Evolutionary conservation across 2,113 vertebrate genomes (phyloP), one percentile per base, ranked within the genome.

Genomic region (Phycodurus eques): DNA sequence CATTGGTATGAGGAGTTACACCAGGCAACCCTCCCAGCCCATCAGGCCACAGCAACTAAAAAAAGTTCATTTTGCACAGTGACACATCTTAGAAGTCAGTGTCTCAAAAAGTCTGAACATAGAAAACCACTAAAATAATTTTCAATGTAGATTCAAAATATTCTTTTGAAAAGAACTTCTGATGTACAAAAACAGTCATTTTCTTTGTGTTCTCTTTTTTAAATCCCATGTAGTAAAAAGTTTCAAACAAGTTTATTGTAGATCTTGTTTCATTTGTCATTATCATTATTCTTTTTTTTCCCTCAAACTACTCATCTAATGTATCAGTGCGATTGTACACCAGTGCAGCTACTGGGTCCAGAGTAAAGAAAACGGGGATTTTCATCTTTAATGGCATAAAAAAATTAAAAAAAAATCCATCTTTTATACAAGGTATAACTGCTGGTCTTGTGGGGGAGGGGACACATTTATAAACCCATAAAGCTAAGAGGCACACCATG

Each of bases 51-150:
- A 93, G 91, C 90, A 89, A 85, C 92, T 91, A 89, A 87, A 81
- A 89, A 87, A 81, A 90, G 90, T 84, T 93, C 88, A 83, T 89
- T 93, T 94, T 94, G 93, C 94, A 95, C 94, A 92, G 94, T 93
- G 94, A 95, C 94, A 74, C 78, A 78, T 94, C 92, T 87, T 91
- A 91, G 93, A 95, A 95, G 90, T 92, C 87, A 89, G 89, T 84
- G 85, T 89, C 83, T 90, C 75, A 83, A 88, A 92, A 90, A 89
- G 68, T 86, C 90, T 85, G 91, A 96, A 98, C 93, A 96, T 98
- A 98, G 93, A 98, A 98, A 99, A 97, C 87, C 94, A 94, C 94
- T 95, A 95, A 98, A 98, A 96, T 96, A 96, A 98, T 94, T 97
- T 95, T 96, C 93, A 98, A 99, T 98, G 95, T 96, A 97, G 96